Conservation (phyloP, 1,140 invertebrate genomes). For the Apis mellifera region Amel_HAv3.1 CM009945.2:6908001-6908500, state of each 20-base stretch:
- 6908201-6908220: neutral
- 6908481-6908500: neutral
- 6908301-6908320: neutral
- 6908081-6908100: neutral
- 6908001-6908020: slow-evolving; percentile 18
- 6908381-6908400: neutral
- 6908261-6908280: neutral
- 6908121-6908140: slow-evolving; percentile 9
- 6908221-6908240: neutral
- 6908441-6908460: neutral
- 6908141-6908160: slow-evolving; percentile 7
- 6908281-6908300: neutral
- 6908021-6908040: slow-evolving; percentile 11
- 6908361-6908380: neutral
- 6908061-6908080: neutral
- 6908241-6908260: neutral
- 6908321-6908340: neutral
- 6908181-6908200: neutral
- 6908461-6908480: too few species aligned
- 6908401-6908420: neutral
- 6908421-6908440: neutral
- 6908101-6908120: neutral
- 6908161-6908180: neutral
- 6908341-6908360: slow-evolving; percentile 3
- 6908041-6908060: neutral